These are phyloP conservation scores for Gambusia holbrooki DNA, from an alignment of 2,113 vertebrate genomes.

Conservation along the genomic window DNA sequence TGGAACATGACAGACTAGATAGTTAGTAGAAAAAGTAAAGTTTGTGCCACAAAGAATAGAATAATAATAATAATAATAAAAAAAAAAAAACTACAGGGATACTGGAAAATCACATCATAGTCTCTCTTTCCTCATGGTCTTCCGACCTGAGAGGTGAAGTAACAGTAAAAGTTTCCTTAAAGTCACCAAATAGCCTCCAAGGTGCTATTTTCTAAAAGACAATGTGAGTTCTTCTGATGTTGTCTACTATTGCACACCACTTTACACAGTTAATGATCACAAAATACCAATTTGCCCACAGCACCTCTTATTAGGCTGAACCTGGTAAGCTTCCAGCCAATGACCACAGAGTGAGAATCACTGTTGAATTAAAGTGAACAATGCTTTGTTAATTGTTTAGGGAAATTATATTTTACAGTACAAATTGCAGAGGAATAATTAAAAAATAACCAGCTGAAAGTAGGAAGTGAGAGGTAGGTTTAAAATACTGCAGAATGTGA, in stretches of 20 bases:
- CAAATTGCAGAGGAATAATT: background rate
- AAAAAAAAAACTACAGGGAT: no score
- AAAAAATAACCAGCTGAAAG: background rate
- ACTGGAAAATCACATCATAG: background rate
- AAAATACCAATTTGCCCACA: conserved; percentile 49
- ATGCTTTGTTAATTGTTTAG: background rate
- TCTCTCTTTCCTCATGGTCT: background rate
- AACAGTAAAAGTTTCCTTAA: background rate
- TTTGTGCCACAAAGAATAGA: background rate
- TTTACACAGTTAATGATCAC: conserved; percentile 48
- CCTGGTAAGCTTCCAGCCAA: conserved; percentile 48
- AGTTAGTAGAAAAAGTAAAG: background rate
- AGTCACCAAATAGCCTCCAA: conserved; percentile 27
- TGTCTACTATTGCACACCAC: conserved; percentile 36
- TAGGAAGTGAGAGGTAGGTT: background rate
- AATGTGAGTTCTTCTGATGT: conserved; percentile 39
- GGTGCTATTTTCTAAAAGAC: conserved; percentile 5
- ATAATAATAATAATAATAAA: background rate
- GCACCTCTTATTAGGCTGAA: conserved; percentile 16
- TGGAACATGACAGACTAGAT: background rate
- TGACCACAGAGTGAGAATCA: conserved; percentile 6
- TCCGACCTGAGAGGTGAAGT: background rate
- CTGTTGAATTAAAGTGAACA: background rate
- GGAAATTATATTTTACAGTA: background rate
- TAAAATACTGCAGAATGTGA: background rate